A percentile compares a stretch with the other conserved stretches of the same genome.
Conservation (phyloP, 2,113 vertebrate genomes). For the Orientallactaga bullata region DNA sequence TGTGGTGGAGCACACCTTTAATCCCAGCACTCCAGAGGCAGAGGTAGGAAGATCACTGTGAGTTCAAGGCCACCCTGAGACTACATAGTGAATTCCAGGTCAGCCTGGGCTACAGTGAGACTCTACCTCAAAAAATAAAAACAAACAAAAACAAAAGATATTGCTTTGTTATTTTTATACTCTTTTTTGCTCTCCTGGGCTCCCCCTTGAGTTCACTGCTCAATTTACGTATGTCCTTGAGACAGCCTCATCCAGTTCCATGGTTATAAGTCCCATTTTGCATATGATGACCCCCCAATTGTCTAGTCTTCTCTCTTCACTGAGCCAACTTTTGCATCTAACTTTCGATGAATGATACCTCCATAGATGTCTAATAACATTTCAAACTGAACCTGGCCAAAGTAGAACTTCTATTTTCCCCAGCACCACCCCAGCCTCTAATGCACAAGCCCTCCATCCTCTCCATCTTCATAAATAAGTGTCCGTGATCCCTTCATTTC, state of each 20-base stretch:
- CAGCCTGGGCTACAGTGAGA: too few relatives aligned
- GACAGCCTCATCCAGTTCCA: not conserved
- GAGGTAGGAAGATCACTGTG: too few relatives aligned
- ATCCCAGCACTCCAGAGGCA: too few relatives aligned
- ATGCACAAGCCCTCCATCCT: not conserved
- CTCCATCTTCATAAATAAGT: not conserved
- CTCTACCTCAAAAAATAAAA: too few relatives aligned
- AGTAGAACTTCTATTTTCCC: not conserved
- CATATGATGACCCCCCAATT: not conserved
- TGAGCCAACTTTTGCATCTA: not conserved
- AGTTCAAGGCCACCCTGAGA: too few relatives aligned
- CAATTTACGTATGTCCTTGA: not conserved
- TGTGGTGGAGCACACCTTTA: too few relatives aligned
- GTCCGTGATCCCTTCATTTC: not conserved
- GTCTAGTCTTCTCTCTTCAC: not conserved
- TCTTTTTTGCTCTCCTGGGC: not conserved
- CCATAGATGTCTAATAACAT: not conserved
- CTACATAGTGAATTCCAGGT: too few relatives aligned
- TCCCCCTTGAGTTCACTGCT: not conserved
- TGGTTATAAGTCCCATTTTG: not conserved
- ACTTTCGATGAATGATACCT: not conserved
- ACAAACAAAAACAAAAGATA: too few relatives aligned
- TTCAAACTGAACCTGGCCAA: not conserved
- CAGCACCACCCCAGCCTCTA: not conserved
- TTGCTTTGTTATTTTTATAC: not conserved